Base-by-base conservation (phyloP, 1,140 invertebrate genomes). In the Macrosteles quadrilineatus region DNA sequence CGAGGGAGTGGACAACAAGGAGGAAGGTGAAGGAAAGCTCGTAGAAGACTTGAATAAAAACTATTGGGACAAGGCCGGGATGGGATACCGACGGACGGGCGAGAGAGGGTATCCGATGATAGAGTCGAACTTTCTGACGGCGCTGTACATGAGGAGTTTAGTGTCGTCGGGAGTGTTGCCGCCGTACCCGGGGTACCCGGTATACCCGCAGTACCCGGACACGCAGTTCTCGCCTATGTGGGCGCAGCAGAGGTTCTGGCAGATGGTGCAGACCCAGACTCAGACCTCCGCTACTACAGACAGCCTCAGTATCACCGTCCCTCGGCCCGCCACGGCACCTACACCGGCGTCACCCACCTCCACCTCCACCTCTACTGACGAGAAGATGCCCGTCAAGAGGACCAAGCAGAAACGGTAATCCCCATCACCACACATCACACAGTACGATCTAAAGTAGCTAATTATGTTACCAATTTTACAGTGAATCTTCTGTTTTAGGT, bases 81-180 rank as follows among this genome's bases (percentile, higher is more conserved):
- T 59, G 55, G 55, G 55, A 21, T 59, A 59, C n/a, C 55, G 23
- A 2, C 12, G 55, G 21, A 14, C 55, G 9, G 27, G 25, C 21
- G 25, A n/a, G 2, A n/a, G 55, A 2, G 55, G 4, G 2, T 25
- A 27, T n/a, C 21, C 12, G 21, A 29, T 9, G 21, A 25, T 14
- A 6, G 86, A 87, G 76, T 84, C 85, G 68, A 86, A 86, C 73
- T 83, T 88, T 67, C 76, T 87, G 19, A 83, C 84, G 2, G 84
- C 85, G 1, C 80, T 87, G 75, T 87, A 88, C 76, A 84, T 87
- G 84, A 86, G 85, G 73, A 85, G 85, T 59, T 73, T 87, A 23
- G 79, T 83, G 68, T 69, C 32, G n/a, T 27, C 32, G 17, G 40
- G 68, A 11, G 45, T 69, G n/a, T n/a, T 69, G 23, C 62, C 59